These are phyloP conservation scores for Drosophila mauritiana DNA, from an alignment of 1,140 invertebrate genomes.

Conservation along the genomic window DNA sequence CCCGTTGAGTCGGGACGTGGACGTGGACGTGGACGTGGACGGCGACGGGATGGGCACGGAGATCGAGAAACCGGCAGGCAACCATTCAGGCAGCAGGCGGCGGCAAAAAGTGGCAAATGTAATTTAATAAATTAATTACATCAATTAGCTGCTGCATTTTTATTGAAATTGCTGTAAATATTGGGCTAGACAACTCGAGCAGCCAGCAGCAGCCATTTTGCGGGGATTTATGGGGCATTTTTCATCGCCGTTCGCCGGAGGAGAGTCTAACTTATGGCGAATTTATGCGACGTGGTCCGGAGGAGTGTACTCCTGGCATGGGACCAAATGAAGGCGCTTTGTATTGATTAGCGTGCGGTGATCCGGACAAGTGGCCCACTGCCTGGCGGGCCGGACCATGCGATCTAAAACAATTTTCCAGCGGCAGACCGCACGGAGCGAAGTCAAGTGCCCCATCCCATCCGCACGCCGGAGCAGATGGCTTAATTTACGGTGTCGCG, in stretches of 20 bases:
- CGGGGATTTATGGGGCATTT: conserved; percentile 38
- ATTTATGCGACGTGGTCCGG: conserved; percentile 36
- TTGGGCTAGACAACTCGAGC: conserved; percentile 26
- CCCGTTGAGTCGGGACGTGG: conserved; percentile 25
- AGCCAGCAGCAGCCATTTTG: conserved; percentile 12
- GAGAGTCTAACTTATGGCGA: conserved; percentile 23
- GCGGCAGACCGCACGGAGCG: background rate
- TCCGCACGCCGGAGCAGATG: conserved; percentile 20
- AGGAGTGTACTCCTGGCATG: conserved; percentile 14
- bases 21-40: background rate
- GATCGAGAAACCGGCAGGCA: conserved; percentile 15
- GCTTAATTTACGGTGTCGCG: conserved; percentile 63
- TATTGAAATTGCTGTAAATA: conserved; percentile 70
- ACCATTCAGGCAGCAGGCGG: conserved; percentile 3
- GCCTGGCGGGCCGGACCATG: background rate
- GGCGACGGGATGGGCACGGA: background rate
- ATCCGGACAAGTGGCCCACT: conserved; percentile 3
- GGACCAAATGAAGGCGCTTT: conserved; percentile 28
- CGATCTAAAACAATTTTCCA: conserved; percentile 18
- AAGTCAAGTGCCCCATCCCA: conserved; percentile 3
- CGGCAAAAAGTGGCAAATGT: conserved; percentile 47
- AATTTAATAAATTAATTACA: conserved; percentile 80
- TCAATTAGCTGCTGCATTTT: conserved; percentile 70
- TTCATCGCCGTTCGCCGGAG: conserved; percentile 13
- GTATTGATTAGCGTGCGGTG: conserved; percentile 25